Evolutionary conservation across 2,797 vertebrate genomes (phyloP), one percentile per base, ranked within the genome.

Genomic region (Petrocephalus schoutedeni): DNA sequence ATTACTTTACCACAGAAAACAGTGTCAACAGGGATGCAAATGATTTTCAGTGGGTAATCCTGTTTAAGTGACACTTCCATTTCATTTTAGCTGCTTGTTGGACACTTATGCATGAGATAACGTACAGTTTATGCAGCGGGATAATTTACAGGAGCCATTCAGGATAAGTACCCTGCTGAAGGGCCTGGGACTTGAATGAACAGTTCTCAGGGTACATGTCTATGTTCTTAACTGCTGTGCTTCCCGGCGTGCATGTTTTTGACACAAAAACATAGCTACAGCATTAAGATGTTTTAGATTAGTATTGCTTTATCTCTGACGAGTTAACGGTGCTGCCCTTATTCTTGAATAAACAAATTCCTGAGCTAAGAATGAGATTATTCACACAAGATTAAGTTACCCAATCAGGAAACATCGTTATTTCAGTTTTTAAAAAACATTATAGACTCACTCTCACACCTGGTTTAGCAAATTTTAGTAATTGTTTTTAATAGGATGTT

Each of bases 41-140:
- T 77, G 14, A 77, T 80, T 80, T 80, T 80, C 74, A 80, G 19
- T 80, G 74, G 41, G 74, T 80, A 41, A 80, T 80, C 32, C 41
- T 45, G 74, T 49, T 80, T 80, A 80, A 80, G 12, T 80, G 74
- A 6, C 74, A 80, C 41, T 36, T 71, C 49, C 41, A 77, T 80
- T 80, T 80, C 41, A 80, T 80, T 80, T 49, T 80, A 9, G 41
- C 41, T 49, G 41, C 41, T 80, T 80, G 19, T 80, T 80, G 41
- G 41, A 80, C 74, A 80, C 74, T 19, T 49, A 80, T 80, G 19
- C 45, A 8, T 80, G 74, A 49, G 74, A 80, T 80, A n/a, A n/a
- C 2, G 0, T 49, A 21, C 74, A 80, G 74, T 80, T 80, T 80
- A 80, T 80, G n/a, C 41, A 36, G 28, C 64, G 1, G 28, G 32